Base-by-base conservation (phyloP, 2,113 vertebrate genomes). In the Podarcis muralis region DNA sequence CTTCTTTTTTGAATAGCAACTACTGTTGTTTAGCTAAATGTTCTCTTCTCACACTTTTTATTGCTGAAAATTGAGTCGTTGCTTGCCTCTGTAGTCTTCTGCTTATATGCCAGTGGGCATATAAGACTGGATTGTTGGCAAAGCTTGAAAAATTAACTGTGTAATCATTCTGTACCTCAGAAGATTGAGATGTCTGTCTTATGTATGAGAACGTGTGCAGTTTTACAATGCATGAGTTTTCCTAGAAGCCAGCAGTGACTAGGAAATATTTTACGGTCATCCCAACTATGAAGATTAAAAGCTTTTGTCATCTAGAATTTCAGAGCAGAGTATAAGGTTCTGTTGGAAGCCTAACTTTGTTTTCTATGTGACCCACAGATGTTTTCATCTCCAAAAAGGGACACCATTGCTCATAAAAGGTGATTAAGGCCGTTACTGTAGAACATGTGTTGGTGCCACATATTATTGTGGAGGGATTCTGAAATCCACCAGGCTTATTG, bases 341-440 rank as follows among this genome's bases (percentile, higher is more conserved):
- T 81, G 71, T 20, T 1, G 79, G 89, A 76, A 92, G 37, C 25
- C 85, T 65, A 18, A 65, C 22, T 59, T 79, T 88, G 32, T 89
- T 62, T 79, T 82, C 43, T 88, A 5, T 74, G 62, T 83, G 75
- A 6, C 8, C 59, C 89, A 81, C 87, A 90, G 89, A 66, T 92
- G 81, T 76, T 66, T 93, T 89, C 75, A 82, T 77, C 90, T 90
- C 81, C 43, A 59, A 32, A 89, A 62, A 85, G 35, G 59, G 74
- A 81, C 0, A 2, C 59, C 53, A 25, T 77, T 90, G 82, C 84
- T 69, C 6, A 90, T 77, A 35, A 87, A 90, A 92, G n/a, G 86
- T 89, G 82, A 76, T 86, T 0, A 20, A 81, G 35, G 59, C 16
- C 1, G 12, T 59, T 88, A 71, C 82, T 69, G 37, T 69, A 83